Base-by-base conservation (phyloP, 2,113 vertebrate species). In the Cettia cetti region DNA sequence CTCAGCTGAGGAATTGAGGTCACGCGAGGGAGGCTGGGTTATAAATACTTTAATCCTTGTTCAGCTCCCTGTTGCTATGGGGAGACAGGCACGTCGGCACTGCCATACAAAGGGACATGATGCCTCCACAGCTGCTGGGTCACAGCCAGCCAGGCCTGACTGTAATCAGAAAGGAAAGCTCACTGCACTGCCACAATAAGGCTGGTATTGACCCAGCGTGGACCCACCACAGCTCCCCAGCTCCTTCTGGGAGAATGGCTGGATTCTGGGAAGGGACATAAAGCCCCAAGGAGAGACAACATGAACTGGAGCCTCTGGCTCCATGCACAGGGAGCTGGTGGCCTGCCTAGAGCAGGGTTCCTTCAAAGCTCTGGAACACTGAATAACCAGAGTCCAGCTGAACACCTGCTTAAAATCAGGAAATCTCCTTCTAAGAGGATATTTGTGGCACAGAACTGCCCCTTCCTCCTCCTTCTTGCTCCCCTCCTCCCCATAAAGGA, bases 41-140 rank as follows among this genome's bases (percentile, higher is more conserved):
- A 96, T 96, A 97, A 97, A 97, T 96, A 97, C 96, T 95, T 96
- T 97, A 97, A 97, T 97, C 96, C 96, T 96, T 90, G 89, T 93
- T 96, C 95, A 95, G 93, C 89, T 97, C 96, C 95, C 94, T 91
- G 97, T 95, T 95, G 96, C 97, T 96, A 97, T 96, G 96, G 97
- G 96, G 91, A 94, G 95, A 65, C 85, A 94, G 95, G 95, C 97
- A 96, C 94, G 96, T 97, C 96, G 59, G 89, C 95, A 74, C 78
- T 63, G 86, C 94, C 83, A 42, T 26, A 95, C 94, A 95, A 96
- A 95, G 76, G 94, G 97, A 96, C 94, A 65, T 8, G 96, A 94
- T 65, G 95, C 91, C 83, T 92, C 86, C 74, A 64, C 53, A 85
- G 96, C 95, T 60, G 71, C 94, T 97, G 96, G 95, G 96, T n/a